Conservation (phyloP, 1,140 invertebrate genomes). For the Lanistes nyassanus region DNA sequence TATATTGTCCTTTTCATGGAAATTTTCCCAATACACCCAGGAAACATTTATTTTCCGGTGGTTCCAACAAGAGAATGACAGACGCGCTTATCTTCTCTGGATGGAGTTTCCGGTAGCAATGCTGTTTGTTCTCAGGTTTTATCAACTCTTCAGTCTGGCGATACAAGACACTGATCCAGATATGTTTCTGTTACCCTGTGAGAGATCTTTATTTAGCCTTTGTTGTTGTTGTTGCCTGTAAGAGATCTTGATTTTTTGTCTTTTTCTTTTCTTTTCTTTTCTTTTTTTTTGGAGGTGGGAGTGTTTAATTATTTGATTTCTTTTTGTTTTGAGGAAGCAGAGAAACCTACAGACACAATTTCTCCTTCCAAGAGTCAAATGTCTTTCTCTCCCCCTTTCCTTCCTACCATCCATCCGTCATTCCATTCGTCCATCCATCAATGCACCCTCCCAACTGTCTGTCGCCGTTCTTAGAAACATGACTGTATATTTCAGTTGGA, state of each 20-base stretch:
- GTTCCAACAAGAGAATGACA: not conserved
- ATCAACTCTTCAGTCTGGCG: not conserved
- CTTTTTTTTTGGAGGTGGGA: not conserved
- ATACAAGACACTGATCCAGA: not conserved
- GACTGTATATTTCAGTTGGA: not conserved
- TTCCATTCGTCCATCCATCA: conserved; percentile 6
- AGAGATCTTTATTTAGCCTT: not conserved
- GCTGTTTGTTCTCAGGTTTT: not conserved
- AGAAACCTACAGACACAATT: not conserved
- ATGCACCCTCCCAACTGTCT: not conserved
- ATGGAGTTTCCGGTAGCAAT: not conserved
- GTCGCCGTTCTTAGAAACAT: not conserved
- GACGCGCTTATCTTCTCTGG: not conserved
- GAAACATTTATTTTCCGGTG: too few species aligned
- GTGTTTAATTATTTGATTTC: not conserved
- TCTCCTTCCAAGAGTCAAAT: conserved; percentile 16
- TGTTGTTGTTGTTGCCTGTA: not conserved
- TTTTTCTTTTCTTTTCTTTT: not conserved
- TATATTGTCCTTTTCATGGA: too few species aligned
- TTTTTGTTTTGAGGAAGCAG: not conserved
- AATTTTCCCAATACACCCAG: too few species aligned
- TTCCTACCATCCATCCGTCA: conserved; percentile 7
- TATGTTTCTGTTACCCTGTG: not conserved
- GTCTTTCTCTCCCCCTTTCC: conserved; percentile 20
- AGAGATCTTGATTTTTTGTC: not conserved